Evolutionary conservation across 2,113 vertebrate genomes (phyloP).

Genomic region (Spilogale gracilis): DNA sequence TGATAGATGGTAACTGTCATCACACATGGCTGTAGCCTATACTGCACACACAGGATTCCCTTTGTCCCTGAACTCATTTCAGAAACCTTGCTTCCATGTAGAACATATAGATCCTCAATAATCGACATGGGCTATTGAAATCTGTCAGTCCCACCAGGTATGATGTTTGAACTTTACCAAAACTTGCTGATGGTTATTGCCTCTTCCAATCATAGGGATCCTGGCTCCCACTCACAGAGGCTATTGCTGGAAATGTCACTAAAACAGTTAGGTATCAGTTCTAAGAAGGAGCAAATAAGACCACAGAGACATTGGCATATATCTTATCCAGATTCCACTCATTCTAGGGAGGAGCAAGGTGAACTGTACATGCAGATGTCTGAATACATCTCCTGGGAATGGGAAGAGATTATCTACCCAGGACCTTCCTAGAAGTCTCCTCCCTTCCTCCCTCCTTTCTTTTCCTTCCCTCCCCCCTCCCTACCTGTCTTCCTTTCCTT

Average conservation of each 20-base stretch:
- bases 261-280: not conserved
- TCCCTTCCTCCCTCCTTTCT: not conserved
- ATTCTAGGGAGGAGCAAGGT: not conserved
- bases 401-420: not conserved
- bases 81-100: not conserved
- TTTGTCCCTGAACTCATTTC: not conserved
- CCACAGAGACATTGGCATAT: not conserved
- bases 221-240: not conserved
- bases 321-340: not conserved
- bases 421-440: not conserved
- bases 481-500: not conserved
- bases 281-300: not conserved
- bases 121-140: not conserved
- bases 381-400: not conserved
- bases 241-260: not conserved
- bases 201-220: not conserved
- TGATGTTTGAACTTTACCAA: slow-evolving; percentile 39
- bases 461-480: not conserved
- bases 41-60: not conserved
- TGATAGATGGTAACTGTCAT: not conserved
- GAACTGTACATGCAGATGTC: not conserved
- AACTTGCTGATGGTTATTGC: not conserved
- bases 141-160: not conserved
- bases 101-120: not conserved
- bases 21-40: not conserved